Conservation (phyloP, 1,140 invertebrate genomes). For the Tenebrio molitor region DNA sequence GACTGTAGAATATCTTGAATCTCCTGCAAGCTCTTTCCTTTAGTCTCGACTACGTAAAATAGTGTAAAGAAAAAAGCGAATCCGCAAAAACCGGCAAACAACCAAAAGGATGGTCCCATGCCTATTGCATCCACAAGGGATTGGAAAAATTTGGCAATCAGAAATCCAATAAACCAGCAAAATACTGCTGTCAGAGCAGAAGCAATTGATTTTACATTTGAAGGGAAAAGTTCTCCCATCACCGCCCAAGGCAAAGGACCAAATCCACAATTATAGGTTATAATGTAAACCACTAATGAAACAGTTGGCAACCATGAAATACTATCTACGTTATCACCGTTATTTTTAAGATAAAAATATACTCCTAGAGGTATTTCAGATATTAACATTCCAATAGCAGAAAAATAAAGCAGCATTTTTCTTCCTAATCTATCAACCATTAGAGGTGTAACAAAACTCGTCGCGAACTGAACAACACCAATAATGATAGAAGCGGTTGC, state of each 20-base stretch:
- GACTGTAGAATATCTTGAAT: conserved; percentile 62
- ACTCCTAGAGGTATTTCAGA: conserved; percentile 60
- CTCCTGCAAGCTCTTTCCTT: conserved; percentile 56
- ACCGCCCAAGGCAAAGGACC: conserved; percentile 88
- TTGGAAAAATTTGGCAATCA: conserved; percentile 83
- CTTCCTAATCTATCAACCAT: conserved; percentile 83
- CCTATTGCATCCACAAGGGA: conserved; percentile 73
- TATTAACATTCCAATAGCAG: conserved; percentile 73
- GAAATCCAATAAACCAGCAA: conserved; percentile 84
- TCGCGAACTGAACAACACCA: conserved; percentile 78
- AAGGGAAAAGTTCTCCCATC: conserved; percentile 85
- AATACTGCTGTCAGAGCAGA: conserved; percentile 79
- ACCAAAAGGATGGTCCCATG: conserved; percentile 80
- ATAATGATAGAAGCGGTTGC: conserved; percentile 82
- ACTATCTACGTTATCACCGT: conserved; percentile 50
- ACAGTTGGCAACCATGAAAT: conserved; percentile 58
- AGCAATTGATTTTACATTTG: conserved; percentile 80
- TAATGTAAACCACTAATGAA: conserved; percentile 56
- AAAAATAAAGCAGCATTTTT: conserved; percentile 78
- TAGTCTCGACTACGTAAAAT: conserved; percentile 64
- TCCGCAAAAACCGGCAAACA: conserved; percentile 80
- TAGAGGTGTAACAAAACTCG: conserved; percentile 77
- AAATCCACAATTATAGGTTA: conserved; percentile 70
- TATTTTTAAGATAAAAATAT: conserved; percentile 55
- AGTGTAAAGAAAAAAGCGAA: conserved; percentile 70